phyloP scores from a whole-genome alignment of 2,797 vertebrate genomes.

The Acanthornis magna region DNA sequence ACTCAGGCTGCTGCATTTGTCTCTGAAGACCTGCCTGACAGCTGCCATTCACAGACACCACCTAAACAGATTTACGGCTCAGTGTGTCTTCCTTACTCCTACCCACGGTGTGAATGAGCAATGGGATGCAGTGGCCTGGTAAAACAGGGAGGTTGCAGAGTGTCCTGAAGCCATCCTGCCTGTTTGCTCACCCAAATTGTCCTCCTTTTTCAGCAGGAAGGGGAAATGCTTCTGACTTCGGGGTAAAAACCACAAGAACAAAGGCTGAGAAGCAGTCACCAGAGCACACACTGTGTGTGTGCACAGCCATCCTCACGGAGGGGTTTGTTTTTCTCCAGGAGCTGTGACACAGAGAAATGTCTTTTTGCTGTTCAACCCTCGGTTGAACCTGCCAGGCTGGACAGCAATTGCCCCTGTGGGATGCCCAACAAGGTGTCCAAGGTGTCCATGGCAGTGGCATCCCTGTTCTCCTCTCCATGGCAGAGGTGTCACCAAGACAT shows the following conservation, averaged over 20 bases:
- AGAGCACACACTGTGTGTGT: not conserved
- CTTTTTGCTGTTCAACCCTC: not conserved
- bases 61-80: not conserved
- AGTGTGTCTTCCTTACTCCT: not conserved
- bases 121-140: not conserved
- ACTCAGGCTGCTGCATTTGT: not conserved
- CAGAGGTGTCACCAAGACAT: not conserved
- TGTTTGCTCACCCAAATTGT: not conserved
- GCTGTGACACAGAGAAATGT: not conserved
- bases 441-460: fast-evolving
- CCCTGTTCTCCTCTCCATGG: fast-evolving
- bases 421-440: not conserved
- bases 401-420: not conserved
- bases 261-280: not conserved
- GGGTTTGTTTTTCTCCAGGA: not conserved
- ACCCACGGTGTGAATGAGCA: not conserved
- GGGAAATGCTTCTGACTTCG: not conserved
- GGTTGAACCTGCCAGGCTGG: not conserved
- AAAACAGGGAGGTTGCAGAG: not conserved
- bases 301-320: not conserved
- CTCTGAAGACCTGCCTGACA: not conserved
- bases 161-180: not conserved
- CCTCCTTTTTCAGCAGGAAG: not conserved
- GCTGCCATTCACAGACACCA: not conserved
- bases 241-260: not conserved